phyloP scores from a whole-genome alignment of 2,113 vertebrate genomes.

The Pteronura brasiliensis region DNA sequence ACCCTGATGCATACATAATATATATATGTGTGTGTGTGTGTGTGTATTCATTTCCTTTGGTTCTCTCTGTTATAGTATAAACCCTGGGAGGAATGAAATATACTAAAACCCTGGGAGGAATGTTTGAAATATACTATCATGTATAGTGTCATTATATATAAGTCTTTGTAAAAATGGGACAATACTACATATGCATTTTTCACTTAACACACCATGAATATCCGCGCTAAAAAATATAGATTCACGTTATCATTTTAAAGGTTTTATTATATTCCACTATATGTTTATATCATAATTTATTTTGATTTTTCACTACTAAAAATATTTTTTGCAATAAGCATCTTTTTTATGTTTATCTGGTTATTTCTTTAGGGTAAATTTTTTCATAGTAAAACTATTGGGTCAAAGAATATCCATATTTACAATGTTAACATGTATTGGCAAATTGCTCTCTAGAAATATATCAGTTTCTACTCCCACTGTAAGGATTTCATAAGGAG shows the following conservation, averaged over 20 bases:
- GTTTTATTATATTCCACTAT: background rate
- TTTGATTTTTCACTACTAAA: conserved; percentile 11
- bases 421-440: conserved; percentile 26
- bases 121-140: background rate
- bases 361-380: background rate
- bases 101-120: background rate
- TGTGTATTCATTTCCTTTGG: background rate
- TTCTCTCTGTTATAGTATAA: background rate
- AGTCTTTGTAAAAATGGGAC: conserved; percentile 36
- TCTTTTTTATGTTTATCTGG: conserved; percentile 31
- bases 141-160: background rate
- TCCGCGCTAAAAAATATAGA: background rate
- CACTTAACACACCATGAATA: background rate
- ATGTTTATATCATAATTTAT: background rate
- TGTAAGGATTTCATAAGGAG: background rate
- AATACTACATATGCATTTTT: background rate
- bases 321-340: background rate
- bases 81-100: background rate
- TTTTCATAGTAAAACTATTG: background rate
- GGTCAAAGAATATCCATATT: background rate
- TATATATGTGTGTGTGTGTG: background rate
- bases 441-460: conserved; percentile 17
- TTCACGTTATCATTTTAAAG: background rate
- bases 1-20: background rate
- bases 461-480: background rate